Evolutionary conservation across 2,113 vertebrate species (phyloP), one percentile per base, ranked within the genome.

Genomic region (Vicugna pacos): DNA sequence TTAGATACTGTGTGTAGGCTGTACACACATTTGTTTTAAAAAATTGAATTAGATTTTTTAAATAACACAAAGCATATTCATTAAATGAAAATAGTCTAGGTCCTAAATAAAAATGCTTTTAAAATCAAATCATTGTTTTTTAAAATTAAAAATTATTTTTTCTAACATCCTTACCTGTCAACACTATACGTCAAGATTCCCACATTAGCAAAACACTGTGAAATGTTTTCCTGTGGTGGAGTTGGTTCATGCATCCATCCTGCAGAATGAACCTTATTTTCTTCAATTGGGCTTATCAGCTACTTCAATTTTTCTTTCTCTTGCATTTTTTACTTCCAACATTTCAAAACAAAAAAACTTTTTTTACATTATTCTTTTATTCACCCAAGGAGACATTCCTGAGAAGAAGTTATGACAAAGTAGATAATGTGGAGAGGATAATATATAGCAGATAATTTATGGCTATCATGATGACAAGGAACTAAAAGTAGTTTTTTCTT

Each of bases 271-370:
- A 73, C 4, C 17, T 14, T 14, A 56, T 38, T 90, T 95, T 80
- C 30, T 85, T 84, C 48, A 48, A 1, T 76, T 76, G 32, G 24
- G 60, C 87, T 87, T 38, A 42, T 82, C 70, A 19, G 17, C 38
- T 96, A 80, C 46, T 86, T 93, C 90, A 83, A 88, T 38, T 81
- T 93, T 14, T 83, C 22, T 89, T 93, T 96, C 58, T 91, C 28
- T 92, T 89, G 15, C 35, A 76, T 89, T 95, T 93, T 93, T 90
- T 24, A 91, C 19, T 80, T 67, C 26, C 17, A 75, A 81, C 5
- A 0, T 60, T 90, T 26, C 26, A 60, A 90, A 89, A 52, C 14
- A 8, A 76, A 28, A 0, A 42, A 42, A 1, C 38, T 42, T 0
- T 14, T 16, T 38, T 14, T 85, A 77, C 15, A 50, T 14, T 62